These are phyloP conservation scores for Vidua chalybeata DNA, from an alignment of 2,113 vertebrate species.

Conservation along the genomic window DNA sequence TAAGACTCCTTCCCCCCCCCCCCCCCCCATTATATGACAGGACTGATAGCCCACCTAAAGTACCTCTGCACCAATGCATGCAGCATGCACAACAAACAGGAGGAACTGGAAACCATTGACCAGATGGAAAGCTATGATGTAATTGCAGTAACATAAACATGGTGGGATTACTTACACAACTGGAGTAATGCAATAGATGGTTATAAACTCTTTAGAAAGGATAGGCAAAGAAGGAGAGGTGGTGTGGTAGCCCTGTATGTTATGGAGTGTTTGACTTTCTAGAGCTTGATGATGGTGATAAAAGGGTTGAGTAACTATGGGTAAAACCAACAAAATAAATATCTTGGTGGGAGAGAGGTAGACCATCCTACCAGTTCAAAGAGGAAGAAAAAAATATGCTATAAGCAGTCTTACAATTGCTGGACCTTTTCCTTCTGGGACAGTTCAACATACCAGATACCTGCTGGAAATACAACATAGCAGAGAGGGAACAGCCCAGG, in stretches of 20 bases:
- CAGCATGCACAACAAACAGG: neutral
- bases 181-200: neutral
- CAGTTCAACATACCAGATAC: neutral
- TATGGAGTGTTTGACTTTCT: neutral
- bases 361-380: neutral
- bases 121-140: neutral
- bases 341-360: neutral
- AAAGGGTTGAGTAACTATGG: neutral
- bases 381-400: neutral
- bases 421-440: neutral
- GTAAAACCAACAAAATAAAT: neutral
- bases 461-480: neutral
- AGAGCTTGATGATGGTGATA: neutral
- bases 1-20: neutral
- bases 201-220: neutral
- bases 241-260: neutral
- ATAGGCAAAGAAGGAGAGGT: neutral
- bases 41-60: neutral
- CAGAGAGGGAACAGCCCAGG: neutral
- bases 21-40: fast-evolving
- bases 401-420: neutral
- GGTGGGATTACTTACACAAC: neutral
- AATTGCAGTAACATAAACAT: neutral
- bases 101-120: neutral
- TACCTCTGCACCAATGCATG: neutral